A percentile compares a stretch with the other conserved stretches of the same genome.
These are phyloP conservation scores for Chloromyia formosa DNA, from an alignment of 2,888 invertebrate genomes.

Conservation along the genomic window DNA sequence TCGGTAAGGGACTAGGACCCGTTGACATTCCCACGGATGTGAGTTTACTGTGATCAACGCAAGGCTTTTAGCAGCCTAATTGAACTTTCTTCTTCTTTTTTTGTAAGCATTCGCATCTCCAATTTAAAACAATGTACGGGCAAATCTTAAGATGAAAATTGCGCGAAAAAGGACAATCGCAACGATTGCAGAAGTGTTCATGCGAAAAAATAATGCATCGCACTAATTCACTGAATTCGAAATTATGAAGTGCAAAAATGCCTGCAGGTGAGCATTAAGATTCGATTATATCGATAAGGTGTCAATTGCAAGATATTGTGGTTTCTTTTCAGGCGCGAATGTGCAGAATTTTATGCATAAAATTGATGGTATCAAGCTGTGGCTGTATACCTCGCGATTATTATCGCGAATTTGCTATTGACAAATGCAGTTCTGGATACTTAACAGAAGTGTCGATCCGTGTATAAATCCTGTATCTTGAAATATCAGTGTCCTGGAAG, in stretches of 20 bases:
- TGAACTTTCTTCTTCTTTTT: neutral
- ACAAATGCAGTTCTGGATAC: no score
- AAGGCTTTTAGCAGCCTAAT: neutral
- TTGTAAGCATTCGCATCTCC: neutral
- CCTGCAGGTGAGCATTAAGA: constrained; percentile 34
- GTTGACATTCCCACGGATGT: constrained; percentile 22
- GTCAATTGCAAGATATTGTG: constrained; percentile 30
- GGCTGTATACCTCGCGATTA: neutral
- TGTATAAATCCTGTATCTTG: no score
- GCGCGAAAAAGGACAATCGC: constrained; percentile 30
- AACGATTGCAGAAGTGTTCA: constrained; percentile 32
- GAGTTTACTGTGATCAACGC: neutral
- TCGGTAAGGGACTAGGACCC: neutral
- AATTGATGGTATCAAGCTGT: constrained; percentile 16
- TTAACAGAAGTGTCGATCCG: no score
- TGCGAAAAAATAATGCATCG: constrained; percentile 16
- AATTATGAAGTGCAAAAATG: neutral
- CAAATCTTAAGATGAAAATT: neutral
- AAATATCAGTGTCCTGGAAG: no score
- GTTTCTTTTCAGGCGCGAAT: constrained; percentile 20
- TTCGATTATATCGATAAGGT: constrained; percentile 40
- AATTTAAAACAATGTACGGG: constrained; percentile 3
- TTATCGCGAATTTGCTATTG: no score
- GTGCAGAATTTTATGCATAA: neutral
- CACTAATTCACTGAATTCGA: neutral